Evolutionary conservation across 1,140 invertebrate genomes (phyloP).

Genomic region (Lordiphosa mommai): DNA sequence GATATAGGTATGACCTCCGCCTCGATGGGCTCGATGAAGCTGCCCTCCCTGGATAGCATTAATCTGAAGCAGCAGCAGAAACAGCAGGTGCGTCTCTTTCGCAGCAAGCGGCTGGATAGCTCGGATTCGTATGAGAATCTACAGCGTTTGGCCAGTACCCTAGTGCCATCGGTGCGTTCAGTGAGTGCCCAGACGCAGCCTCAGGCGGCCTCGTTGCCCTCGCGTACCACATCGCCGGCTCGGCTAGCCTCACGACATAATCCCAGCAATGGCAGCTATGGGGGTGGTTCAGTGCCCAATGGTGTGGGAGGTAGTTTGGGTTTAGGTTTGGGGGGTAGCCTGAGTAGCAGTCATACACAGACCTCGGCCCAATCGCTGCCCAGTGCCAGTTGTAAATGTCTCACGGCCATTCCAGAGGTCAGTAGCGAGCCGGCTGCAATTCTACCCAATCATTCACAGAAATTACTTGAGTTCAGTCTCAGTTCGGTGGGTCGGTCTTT

Average conservation of each 20-base stretch:
- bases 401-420: constrained; percentile 71
- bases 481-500: constrained; percentile 78
- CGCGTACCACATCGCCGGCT: constrained; percentile 86
- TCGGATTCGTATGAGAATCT: constrained; percentile 77
- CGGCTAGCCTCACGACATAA: constrained; percentile 81
- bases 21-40: constrained; percentile 76
- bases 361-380: constrained; percentile 44
- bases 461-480: constrained; percentile 71
- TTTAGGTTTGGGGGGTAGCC: constrained; percentile 80
- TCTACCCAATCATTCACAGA: constrained; percentile 26
- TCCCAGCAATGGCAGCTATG: constrained; percentile 12
- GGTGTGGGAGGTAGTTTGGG: constrained; percentile 26
- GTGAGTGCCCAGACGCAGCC: constrained; percentile 16
- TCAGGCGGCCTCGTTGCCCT: constrained; percentile 83
- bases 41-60: constrained; percentile 78
- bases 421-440: constrained; percentile 32
- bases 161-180: constrained; percentile 46
- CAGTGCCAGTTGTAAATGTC: constrained; percentile 58
- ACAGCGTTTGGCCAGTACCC: constrained; percentile 68
- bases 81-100: constrained; percentile 76
- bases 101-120: constrained; percentile 70
- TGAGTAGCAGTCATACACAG: constrained; percentile 53
- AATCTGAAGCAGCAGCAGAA: constrained; percentile 74
- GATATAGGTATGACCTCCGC: constrained; percentile 74
- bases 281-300: constrained; percentile 51